These are phyloP conservation scores for Atherinosoma microstoma DNA, from an alignment of 2,797 vertebrate species.

Conservation along the genomic window DNA sequence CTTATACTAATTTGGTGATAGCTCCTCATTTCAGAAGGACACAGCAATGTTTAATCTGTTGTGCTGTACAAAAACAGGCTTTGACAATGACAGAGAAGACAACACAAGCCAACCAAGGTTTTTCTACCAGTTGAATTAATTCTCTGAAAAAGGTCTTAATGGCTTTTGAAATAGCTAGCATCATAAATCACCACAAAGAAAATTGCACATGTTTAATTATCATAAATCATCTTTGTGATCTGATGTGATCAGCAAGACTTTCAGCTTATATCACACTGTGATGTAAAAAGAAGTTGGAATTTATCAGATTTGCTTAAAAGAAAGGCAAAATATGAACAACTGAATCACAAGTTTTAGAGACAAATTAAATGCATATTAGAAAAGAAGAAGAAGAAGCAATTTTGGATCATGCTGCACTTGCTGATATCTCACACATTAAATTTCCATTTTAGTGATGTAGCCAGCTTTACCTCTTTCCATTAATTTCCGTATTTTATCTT, in stretches of 20 bases:
- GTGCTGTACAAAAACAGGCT: conserved; percentile 14
- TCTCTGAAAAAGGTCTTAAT: conserved; percentile 29
- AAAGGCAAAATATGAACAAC: conserved; percentile 4
- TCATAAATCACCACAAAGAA: conserved; percentile 24
- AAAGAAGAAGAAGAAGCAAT: background rate
- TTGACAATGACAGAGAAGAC: conserved; percentile 28
- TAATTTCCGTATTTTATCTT: conserved; percentile 10
- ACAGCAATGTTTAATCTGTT: conserved; percentile 58
- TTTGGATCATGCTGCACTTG: background rate
- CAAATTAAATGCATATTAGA: background rate
- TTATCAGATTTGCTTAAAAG: no score
- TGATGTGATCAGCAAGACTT: background rate
- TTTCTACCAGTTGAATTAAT: conserved; percentile 19
- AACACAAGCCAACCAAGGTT: conserved; percentile 13
- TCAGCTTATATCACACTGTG: background rate
- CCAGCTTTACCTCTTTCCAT: background rate
- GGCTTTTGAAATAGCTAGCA: conserved; percentile 37
- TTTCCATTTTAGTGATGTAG: background rate
- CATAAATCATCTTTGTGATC: no score
- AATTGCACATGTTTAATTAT: background rate
- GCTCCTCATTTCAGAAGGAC: conserved; percentile 70
- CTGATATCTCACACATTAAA: background rate
- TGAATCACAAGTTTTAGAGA: background rate
- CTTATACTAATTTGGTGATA: conserved; percentile 67
- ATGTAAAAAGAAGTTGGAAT: background rate